These are phyloP conservation scores for Podarcis muralis DNA, from an alignment of 2,113 vertebrate species.

Conservation along the genomic window DNA sequence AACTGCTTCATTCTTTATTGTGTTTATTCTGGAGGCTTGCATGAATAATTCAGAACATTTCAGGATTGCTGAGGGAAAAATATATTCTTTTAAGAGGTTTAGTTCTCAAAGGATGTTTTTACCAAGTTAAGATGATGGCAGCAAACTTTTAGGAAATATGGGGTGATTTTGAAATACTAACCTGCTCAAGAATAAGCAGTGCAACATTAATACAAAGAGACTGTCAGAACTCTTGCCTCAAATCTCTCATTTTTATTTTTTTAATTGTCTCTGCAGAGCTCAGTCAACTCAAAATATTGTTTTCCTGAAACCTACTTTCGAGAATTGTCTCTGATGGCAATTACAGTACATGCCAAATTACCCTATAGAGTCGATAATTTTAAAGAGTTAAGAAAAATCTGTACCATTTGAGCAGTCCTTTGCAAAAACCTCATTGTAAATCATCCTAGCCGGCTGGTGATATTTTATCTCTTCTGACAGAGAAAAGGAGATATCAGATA, in stretches of 20 bases:
- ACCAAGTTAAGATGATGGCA: constrained; percentile 66
- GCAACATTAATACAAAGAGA: constrained; percentile 45
- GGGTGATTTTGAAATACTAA: constrained; percentile 39
- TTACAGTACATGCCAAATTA: constrained; percentile 50
- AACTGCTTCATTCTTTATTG: constrained; percentile 70
- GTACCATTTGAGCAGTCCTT: constrained; percentile 18
- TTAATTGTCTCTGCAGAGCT: constrained; percentile 71
- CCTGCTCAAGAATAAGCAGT: constrained; percentile 45
- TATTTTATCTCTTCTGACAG: constrained; percentile 32
- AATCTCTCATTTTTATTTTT: constrained; percentile 38
- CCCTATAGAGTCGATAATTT: constrained; percentile 22
- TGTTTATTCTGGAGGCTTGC: constrained; percentile 65
- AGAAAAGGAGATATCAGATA: constrained; percentile 31
- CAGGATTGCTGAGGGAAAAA: constrained; percentile 65
- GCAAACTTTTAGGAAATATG: constrained; percentile 67
- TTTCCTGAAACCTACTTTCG: constrained; percentile 67
- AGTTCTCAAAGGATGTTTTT: constrained; percentile 71
- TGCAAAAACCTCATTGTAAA: constrained; percentile 40
- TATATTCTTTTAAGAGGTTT: constrained; percentile 62
- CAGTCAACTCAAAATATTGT: constrained; percentile 51
- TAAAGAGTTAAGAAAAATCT: constrained; percentile 33
- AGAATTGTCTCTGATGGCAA: constrained; percentile 44
- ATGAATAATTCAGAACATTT: constrained; percentile 75
- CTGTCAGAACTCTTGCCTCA: constrained; percentile 51
- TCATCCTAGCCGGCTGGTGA: constrained; percentile 19